Conservation (phyloP, 2,888 invertebrate genomes). For the Bruchidius siliquastri region DNA sequence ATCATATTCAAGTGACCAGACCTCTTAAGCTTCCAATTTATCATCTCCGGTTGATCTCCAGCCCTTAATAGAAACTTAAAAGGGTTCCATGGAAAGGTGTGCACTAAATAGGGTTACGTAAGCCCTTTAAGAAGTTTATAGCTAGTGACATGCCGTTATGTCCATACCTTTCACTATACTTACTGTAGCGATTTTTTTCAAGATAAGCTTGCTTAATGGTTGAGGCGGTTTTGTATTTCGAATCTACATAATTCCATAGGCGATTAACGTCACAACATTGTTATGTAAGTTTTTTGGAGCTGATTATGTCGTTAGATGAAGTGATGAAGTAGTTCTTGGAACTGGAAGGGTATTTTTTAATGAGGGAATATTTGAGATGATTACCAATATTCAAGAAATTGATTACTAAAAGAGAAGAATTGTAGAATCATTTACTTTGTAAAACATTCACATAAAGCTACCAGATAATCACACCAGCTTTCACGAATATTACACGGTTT, state of each 20-base stretch:
- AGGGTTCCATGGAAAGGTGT: constrained; percentile 26
- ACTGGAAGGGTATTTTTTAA: not conserved
- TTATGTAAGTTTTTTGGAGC: not conserved
- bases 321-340: not conserved
- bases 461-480: too few species aligned
- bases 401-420: not conserved
- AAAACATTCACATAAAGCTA: too few species aligned
- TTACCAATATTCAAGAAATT: constrained; percentile 9
- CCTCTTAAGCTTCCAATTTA: not conserved
- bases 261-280: not conserved
- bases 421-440: too few species aligned
- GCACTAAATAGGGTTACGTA: constrained; percentile 27
- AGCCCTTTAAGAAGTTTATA: constrained; percentile 18
- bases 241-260: not conserved
- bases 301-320: not conserved
- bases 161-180: not conserved
- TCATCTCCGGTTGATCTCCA: not conserved
- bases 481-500: too few species aligned
- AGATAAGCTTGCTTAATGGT: not conserved
- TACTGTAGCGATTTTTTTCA: not conserved
- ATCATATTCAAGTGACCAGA: not conserved
- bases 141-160: not conserved
- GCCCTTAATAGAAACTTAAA: constrained; percentile 27
- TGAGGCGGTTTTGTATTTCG: not conserved
- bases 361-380: not conserved